phyloP scores from a whole-genome alignment of 2,113 vertebrate species.

The Acinonyx jubatus region DNA sequence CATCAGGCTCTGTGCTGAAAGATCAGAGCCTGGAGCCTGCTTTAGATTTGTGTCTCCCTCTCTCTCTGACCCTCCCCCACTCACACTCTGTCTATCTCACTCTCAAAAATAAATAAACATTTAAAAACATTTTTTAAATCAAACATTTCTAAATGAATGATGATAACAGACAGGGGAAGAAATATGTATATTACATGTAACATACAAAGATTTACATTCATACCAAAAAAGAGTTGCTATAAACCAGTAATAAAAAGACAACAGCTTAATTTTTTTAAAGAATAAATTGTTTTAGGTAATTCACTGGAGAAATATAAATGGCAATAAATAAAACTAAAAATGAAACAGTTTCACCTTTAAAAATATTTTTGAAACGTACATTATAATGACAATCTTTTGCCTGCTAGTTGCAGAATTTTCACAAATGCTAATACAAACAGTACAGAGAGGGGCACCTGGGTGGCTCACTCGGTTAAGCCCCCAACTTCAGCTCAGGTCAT shows the following conservation, averaged over 20 bases:
- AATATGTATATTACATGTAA: neutral
- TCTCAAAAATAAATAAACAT: too few species aligned
- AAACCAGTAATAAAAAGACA: neutral
- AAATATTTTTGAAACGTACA: neutral
- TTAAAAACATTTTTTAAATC: too few species aligned
- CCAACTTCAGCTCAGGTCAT: too few species aligned
- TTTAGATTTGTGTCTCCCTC: too few species aligned
- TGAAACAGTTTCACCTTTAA: neutral
- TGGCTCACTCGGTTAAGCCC: too few species aligned
- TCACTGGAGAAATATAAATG: neutral
- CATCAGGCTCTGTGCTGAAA: too few species aligned
- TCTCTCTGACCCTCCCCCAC: too few species aligned
- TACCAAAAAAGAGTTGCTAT: neutral
- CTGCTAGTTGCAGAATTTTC: neutral
- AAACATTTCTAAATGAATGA: slow-evolving; percentile 47
- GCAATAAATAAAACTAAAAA: neutral
- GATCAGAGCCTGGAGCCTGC: too few species aligned
- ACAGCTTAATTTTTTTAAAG: neutral
- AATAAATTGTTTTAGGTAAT: neutral
- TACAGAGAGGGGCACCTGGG: too few species aligned
- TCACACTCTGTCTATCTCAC: too few species aligned
- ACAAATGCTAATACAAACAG: neutral
- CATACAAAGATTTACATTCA: neutral
- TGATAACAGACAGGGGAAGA: neutral
- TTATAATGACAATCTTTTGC: neutral